Evolutionary conservation across 2,888 invertebrate species (phyloP), one percentile per base, ranked within the genome.

Genomic region (Ochropacha duplaris): DNA sequence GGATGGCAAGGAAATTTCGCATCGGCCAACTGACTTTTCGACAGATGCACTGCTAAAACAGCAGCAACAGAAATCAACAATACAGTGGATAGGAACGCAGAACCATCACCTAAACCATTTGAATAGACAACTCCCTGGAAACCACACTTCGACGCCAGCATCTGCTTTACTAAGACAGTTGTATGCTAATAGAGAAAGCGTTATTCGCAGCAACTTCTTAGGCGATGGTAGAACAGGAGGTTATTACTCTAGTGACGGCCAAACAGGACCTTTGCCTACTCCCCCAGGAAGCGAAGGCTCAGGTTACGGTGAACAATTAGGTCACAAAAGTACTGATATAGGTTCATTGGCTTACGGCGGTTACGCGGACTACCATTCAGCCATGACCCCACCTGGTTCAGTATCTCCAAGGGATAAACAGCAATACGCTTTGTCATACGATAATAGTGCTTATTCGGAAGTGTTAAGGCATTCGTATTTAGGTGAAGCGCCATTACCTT

Each of bases 381-480:
- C 98, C 54, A 98, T 99, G 97, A 98, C 98, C 4, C 98, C 98
- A 56, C 99, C 99, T 55, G 98, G 98, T n/a, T 98, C 98, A 4
- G 98, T 98, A 1, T 98, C 98, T 5, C 98, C 99, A 0, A 94
- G 98, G 62, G 98, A 98, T 79, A 97, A 94, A 81, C 96, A 95
- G 72, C 95, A 95, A 72, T 92, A 92, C 57, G 86, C 92, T 4
- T 71, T 93, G 86, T 78, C 94, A 64, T 86, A 94, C 87, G 84
- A 92, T 57, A 92, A 92, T 61, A 89, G 87, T 74, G 94, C 96
- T 69, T 95, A 96, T 88, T 94, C 95, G 16, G 94, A 96, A 81
- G 94, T 94, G 36, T 77, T 95, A 76, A 89, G 95, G 61, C 90
- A 91, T 68, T 87, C 91, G 24, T 92, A 94, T 81, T 81, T 94